Evolutionary conservation across 2,888 invertebrate genomes (phyloP).

Genomic region (Trichogramma evanescens): DNA sequence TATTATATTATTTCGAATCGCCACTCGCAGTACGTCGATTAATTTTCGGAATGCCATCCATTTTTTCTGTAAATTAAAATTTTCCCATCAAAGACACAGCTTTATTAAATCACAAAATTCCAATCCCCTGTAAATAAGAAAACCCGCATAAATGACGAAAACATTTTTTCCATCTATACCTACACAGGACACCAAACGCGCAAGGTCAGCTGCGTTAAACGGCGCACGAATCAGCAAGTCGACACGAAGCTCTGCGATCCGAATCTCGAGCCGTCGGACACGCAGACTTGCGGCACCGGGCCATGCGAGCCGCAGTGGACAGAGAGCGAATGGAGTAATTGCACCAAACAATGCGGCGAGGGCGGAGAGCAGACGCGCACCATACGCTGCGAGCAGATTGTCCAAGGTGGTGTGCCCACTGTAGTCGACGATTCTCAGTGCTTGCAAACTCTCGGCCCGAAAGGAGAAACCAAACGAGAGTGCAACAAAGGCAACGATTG

Average conservation of each 20-base stretch:
- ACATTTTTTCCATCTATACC: no score
- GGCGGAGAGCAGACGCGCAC: constrained; percentile 64
- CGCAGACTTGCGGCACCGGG: constrained; percentile 65
- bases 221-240: constrained; percentile 63
- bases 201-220: constrained; percentile 72
- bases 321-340: constrained; percentile 70
- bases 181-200: constrained; percentile 64
- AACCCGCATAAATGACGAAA: no score
- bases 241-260: constrained; percentile 74
- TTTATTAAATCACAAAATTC: no score
- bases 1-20: no score
- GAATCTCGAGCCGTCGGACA: constrained; percentile 62
- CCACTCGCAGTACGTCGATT: no score
- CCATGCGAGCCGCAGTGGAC: constrained; percentile 80
- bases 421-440: constrained; percentile 73
- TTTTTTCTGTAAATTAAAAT: no score
- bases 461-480: constrained; percentile 61
- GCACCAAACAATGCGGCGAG: constrained; percentile 75
- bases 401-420: constrained; percentile 63
- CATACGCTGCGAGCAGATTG: constrained; percentile 74
- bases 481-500: constrained; percentile 76
- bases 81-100: no score
- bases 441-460: constrained; percentile 58
- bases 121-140: no score
- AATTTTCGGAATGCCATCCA: no score